Base-by-base conservation (phyloP, 2,888 invertebrate species). In the Chymomyza caudatula region DNA sequence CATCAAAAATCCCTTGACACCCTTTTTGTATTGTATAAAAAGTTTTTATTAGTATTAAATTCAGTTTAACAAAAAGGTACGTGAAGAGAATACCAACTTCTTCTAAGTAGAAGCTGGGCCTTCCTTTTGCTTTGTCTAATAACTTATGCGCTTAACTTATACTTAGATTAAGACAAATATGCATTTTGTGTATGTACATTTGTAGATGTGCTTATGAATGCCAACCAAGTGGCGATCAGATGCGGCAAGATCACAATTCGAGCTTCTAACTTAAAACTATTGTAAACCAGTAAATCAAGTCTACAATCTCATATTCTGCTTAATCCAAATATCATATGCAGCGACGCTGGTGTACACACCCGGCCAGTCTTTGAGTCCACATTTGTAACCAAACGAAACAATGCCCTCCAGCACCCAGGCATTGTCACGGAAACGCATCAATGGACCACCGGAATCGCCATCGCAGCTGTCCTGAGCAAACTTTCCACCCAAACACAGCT, bases 401-500 rank as follows among this genome's bases (percentile, higher is more conserved):
- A 95, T 90, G 0, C 94, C 95, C 17, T 93, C 91, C 0, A 92
- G 74, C 60, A 92, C 92, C 93, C 93, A 94, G 11, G 91, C 90
- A n/a, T 90, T 88, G 23, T 89, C 90, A 8, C 80, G 90, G 22
- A 85, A 84, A 58, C 89, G 91, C 95, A 95, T 95, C 25, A 96
- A 87, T 0, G 95, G 95, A 2, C 95, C 95, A 2, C 96, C 95
- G 0, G 95, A 95, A 77, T 95, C 95, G 0, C 95, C 95, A 51
- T 91, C 92, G 77, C 96, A 96, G 0, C 95, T 93, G 79, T 96
- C 96, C 76, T 93, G 91, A 0, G 92, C 92, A 63, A 90, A 92
- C 4, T 91, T 90, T 0, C 95, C 94, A 1, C 95, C 95, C 4
- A 94, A 94, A 78, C 95, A 95, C 0, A 95, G 75, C 81, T 94